Evolutionary conservation across 2,888 invertebrate species (phyloP).

Genomic region (Melieria crassipennis): DNA sequence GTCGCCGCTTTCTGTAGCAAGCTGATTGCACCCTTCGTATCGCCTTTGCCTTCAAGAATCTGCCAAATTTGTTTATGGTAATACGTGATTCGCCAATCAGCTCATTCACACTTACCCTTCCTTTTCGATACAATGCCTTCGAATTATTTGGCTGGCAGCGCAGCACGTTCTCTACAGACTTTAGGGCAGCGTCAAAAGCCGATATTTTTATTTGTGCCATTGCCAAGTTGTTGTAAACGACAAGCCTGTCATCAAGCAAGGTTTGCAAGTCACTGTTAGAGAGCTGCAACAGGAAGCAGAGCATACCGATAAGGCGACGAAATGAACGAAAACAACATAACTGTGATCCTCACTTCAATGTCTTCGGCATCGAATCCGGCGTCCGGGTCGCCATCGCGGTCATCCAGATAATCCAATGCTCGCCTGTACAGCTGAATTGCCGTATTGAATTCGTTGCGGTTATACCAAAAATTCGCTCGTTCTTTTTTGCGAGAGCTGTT

Average conservation of each 20-base stretch:
- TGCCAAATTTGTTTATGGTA: slow-evolving; percentile 50
- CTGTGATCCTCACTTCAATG: slow-evolving; percentile 47
- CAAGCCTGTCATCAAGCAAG: slow-evolving; percentile 81
- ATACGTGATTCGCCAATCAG: neutral
- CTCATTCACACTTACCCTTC: slow-evolving; percentile 67
- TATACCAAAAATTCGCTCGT: slow-evolving; percentile 92
- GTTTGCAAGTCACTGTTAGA: slow-evolving; percentile 72
- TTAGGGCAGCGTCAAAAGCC: slow-evolving; percentile 84
- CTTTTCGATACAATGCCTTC: slow-evolving; percentile 90
- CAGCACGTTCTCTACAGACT: slow-evolving; percentile 84
- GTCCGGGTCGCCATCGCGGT: slow-evolving; percentile 74
- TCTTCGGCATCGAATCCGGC: slow-evolving; percentile 68
- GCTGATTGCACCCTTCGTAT: slow-evolving; percentile 76
- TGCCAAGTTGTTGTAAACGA: slow-evolving; percentile 91
- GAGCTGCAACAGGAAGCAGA: slow-evolving; percentile 51
- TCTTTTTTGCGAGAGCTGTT: slow-evolving; percentile 78
- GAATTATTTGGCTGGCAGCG: slow-evolving; percentile 87
- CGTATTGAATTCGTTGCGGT: slow-evolving; percentile 79
- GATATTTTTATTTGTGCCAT: slow-evolving; percentile 90
- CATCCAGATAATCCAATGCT: slow-evolving; percentile 83
- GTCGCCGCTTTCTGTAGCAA: slow-evolving; percentile 73
- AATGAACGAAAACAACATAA: neutral
- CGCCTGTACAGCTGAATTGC: slow-evolving; percentile 89
- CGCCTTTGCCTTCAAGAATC: slow-evolving; percentile 76
- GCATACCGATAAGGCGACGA: neutral